Conservation (phyloP, 2,797 vertebrate species). For the Phalanger gymnotis region DNA sequence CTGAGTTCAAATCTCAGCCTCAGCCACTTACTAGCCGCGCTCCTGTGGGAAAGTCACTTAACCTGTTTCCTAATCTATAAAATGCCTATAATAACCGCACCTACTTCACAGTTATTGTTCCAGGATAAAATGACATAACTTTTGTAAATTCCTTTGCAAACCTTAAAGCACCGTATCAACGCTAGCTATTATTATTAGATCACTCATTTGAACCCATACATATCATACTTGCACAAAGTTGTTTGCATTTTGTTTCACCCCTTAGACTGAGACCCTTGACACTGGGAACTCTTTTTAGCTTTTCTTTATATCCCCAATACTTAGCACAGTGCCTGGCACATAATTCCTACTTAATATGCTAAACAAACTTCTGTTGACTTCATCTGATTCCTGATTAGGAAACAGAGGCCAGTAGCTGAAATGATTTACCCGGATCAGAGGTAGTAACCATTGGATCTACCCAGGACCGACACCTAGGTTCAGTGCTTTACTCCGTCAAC, state of each 20-base stretch:
- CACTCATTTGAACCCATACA: background rate
- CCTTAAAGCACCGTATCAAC: background rate
- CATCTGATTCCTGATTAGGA: background rate
- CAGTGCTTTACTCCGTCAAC: background rate
- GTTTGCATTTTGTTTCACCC: background rate
- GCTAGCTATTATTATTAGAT: background rate
- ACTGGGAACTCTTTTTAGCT: background rate
- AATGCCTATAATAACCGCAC: background rate
- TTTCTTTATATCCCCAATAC: background rate
- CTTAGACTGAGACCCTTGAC: background rate
- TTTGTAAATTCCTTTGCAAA: background rate
- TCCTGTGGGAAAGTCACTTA: background rate
- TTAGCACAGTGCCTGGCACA: background rate
- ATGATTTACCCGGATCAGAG: background rate
- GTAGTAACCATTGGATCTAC: background rate
- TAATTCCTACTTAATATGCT: background rate
- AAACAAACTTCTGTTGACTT: background rate
- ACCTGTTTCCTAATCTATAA: background rate
- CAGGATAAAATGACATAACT: background rate
- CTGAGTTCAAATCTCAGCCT: background rate
- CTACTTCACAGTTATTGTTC: background rate
- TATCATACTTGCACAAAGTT: background rate
- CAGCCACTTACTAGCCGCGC: background rate
- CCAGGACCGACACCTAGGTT: background rate
- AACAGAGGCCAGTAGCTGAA: background rate